Percentiles rank a stretch among this genome's conserved stretches.
These are phyloP conservation scores for Agrypnia vestita DNA, from an alignment of 1,140 invertebrate genomes.

Conservation along the genomic window DNA sequence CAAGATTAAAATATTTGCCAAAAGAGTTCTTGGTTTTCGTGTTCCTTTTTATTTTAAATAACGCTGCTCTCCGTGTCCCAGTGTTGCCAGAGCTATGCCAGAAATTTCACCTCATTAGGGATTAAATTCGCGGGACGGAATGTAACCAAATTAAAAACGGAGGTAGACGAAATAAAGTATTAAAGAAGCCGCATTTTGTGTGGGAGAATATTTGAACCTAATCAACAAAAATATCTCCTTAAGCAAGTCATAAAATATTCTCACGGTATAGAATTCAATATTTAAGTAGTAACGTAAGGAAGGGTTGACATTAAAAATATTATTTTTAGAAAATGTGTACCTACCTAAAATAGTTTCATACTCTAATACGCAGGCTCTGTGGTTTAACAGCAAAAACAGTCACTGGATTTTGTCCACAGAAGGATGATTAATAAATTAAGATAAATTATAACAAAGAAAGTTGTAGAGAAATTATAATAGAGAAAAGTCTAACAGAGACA, in stretches of 20 bases:
- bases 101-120: constrained; percentile 54
- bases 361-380: too few relatives aligned
- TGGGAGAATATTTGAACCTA: constrained; percentile 22
- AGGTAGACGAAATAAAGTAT: constrained; percentile 24
- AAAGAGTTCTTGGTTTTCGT: not conserved
- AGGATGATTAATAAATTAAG: too few relatives aligned
- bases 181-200: constrained; percentile 12
- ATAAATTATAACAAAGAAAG: too few relatives aligned
- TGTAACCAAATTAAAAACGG: constrained; percentile 52
- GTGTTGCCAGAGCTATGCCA: constrained; percentile 41
- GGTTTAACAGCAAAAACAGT: too few relatives aligned
- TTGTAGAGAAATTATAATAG: too few relatives aligned
- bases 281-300: too few relatives aligned
- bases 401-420: too few relatives aligned
- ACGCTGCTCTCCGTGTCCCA: not conserved
- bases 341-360: too few relatives aligned
- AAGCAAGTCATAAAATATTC: not conserved
- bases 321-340: too few relatives aligned
- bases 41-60: constrained; percentile 9
- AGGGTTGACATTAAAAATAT: too few relatives aligned
- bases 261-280: not conserved
- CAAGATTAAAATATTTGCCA: constrained; percentile 21
- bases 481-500: too few relatives aligned
- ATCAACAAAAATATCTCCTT: constrained; percentile 21
- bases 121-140: constrained; percentile 48